Percentiles rank a stretch among this genome's conserved stretches.
These are phyloP conservation scores for Diglossa brunneiventris DNA, from an alignment of 2,113 vertebrate genomes.

Conservation along the genomic window DNA sequence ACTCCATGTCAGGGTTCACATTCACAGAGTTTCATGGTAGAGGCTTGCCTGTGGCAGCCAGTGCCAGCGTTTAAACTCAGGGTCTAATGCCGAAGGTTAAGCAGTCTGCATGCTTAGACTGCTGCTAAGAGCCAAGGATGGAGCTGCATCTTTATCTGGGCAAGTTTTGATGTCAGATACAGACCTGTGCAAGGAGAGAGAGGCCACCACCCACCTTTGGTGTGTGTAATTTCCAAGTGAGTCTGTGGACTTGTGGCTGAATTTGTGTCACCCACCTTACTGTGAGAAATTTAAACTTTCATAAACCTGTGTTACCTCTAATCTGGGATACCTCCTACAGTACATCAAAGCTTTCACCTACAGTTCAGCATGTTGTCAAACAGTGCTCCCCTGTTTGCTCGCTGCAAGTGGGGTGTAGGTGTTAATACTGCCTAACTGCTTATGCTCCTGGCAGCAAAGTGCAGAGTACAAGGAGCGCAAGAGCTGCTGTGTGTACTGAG, in stretches of 20 bases:
- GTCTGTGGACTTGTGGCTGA: neutral
- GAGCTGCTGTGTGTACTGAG: neutral
- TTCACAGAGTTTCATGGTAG: neutral
- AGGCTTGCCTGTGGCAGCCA: neutral
- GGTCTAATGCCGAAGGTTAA: neutral
- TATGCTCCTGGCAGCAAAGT: neutral
- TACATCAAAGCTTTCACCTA: neutral
- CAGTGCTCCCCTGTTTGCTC: neutral
- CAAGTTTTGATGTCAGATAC: neutral
- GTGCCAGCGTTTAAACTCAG: neutral
- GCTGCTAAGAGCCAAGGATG: neutral
- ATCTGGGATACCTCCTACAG: neutral
- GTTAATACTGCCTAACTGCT: neutral
- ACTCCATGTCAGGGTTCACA: neutral
- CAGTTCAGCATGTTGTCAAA: neutral
- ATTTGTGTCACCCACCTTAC: neutral
- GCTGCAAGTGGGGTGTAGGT: neutral
- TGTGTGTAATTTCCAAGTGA: neutral
- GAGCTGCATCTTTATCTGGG: neutral
- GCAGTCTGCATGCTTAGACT: neutral
- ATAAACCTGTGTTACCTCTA: neutral
- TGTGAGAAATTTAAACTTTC: neutral
- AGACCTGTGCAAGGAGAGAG: neutral
- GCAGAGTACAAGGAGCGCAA: neutral
- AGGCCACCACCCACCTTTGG: neutral